These are phyloP conservation scores for Xestoiulus laeticollis DNA, from an alignment of 2,888 invertebrate genomes.

Conservation along the genomic window DNA sequence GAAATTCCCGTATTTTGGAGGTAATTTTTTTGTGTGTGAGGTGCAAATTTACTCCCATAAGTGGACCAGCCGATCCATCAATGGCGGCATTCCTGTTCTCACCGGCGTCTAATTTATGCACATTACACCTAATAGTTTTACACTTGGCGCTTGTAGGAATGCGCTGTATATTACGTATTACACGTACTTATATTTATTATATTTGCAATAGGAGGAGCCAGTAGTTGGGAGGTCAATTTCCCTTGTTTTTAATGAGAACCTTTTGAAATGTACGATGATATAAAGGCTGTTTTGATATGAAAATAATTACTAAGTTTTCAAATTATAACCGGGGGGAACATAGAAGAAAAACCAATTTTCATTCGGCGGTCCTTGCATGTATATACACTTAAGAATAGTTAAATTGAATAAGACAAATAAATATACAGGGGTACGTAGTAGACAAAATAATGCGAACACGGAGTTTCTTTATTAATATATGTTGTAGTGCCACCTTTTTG, in stretches of 20 bases:
- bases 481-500: too few species aligned
- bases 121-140: not conserved
- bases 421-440: not conserved
- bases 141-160: not conserved
- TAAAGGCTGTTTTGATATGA: not conserved
- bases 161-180: not conserved
- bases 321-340: not conserved
- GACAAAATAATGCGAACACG: not conserved
- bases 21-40: not conserved
- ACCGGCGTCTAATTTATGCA: slow-evolving; percentile 10
- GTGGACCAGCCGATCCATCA: slow-evolving; percentile 15
- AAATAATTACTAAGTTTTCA: not conserved
- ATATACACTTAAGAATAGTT: not conserved
- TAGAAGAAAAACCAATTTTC: not conserved
- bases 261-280: not conserved
- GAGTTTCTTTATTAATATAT: too few species aligned
- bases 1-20: not conserved
- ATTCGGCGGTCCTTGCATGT: not conserved
- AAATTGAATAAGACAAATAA: not conserved
- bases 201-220: not conserved
- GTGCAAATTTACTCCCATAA: not conserved
- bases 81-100: not conserved
- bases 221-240: not conserved
- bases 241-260: not conserved
- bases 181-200: not conserved